phyloP scores from a whole-genome alignment of 2,888 invertebrate genomes.

The Sicus ferrugineus region DNA sequence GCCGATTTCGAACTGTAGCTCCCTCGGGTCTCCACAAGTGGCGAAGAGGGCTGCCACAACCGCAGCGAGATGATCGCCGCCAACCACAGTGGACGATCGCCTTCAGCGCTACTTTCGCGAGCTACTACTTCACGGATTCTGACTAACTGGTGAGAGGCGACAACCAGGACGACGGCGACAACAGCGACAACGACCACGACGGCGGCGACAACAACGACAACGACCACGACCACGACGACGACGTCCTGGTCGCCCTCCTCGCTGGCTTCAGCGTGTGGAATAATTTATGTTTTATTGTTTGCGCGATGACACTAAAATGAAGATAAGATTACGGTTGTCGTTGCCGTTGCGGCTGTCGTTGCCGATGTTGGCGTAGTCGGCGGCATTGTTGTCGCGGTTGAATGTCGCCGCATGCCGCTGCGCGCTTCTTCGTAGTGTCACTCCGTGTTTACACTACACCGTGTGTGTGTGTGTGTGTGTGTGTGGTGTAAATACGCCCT shows the following conservation, averaged over 20 bases:
- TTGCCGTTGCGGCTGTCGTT: constrained; percentile 33
- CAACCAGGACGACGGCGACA: neutral
- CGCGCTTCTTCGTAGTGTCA: too few species aligned
- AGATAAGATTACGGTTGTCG: constrained; percentile 50
- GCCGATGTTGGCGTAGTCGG: neutral
- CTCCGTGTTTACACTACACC: too few species aligned
- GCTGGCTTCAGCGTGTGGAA: constrained; percentile 43
- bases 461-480: too few species aligned
- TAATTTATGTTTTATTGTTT: constrained; percentile 56
- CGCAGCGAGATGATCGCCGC: neutral
- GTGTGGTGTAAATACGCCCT: neutral
- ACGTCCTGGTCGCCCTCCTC: neutral
- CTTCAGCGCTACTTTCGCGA: constrained; percentile 20
- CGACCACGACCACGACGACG: neutral
- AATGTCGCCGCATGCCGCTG: too few species aligned
- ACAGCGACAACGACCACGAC: neutral
- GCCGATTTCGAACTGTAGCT: neutral
- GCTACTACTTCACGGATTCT: constrained; percentile 1
- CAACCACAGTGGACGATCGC: neutral
- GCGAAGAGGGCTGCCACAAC: neutral
- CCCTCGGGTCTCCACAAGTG: neutral
- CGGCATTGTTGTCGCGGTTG: neutral
- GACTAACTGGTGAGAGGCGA: constrained; percentile 7
- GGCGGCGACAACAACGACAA: neutral
- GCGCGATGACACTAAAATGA: constrained; percentile 53